Percentiles rank a stretch among this genome's conserved stretches.
These are phyloP conservation scores for Caenorhabditis latens DNA, from an alignment of 1,140 invertebrate genomes.

Conservation along the genomic window DNA sequence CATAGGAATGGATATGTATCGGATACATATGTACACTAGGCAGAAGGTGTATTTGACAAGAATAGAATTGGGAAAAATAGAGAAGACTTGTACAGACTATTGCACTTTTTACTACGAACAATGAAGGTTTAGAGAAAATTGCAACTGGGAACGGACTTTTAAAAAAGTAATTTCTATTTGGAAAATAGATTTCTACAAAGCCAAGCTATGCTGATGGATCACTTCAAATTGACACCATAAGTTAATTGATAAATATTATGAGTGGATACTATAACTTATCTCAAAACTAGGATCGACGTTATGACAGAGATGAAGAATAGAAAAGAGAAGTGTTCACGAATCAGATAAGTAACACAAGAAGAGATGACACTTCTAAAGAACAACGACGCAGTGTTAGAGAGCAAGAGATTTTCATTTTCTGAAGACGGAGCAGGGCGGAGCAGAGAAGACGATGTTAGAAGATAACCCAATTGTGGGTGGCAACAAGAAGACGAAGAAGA, in stretches of 20 bases:
- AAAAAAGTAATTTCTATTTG: too few species aligned
- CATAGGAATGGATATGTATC: constrained; percentile 31
- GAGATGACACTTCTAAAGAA: constrained; percentile 56
- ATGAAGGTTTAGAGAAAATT: too few species aligned
- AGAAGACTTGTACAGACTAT: not conserved
- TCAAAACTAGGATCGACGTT: too few species aligned
- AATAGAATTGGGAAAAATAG: constrained; percentile 16
- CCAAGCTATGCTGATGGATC: too few species aligned
- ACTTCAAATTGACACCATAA: too few species aligned
- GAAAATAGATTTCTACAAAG: too few species aligned
- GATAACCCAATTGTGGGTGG: constrained; percentile 49
- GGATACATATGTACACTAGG: constrained; percentile 31
- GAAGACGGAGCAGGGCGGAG: constrained; percentile 29
- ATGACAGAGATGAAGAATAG: not conserved
- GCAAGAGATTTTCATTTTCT: constrained; percentile 55
- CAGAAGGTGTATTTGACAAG: constrained; percentile 22
- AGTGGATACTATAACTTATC: too few species aligned
- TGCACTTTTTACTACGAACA: too few species aligned
- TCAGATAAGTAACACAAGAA: constrained; percentile 32
- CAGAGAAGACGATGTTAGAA: constrained; percentile 42
- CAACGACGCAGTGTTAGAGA: constrained; percentile 54
- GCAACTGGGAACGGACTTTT: too few species aligned
- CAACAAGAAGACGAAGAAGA: constrained; percentile 17
- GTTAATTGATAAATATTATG: too few species aligned
- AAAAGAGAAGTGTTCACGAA: constrained; percentile 9